Evolutionary conservation across 2,113 vertebrate genomes (phyloP).

Genomic region (Hystrix brachyura): DNA sequence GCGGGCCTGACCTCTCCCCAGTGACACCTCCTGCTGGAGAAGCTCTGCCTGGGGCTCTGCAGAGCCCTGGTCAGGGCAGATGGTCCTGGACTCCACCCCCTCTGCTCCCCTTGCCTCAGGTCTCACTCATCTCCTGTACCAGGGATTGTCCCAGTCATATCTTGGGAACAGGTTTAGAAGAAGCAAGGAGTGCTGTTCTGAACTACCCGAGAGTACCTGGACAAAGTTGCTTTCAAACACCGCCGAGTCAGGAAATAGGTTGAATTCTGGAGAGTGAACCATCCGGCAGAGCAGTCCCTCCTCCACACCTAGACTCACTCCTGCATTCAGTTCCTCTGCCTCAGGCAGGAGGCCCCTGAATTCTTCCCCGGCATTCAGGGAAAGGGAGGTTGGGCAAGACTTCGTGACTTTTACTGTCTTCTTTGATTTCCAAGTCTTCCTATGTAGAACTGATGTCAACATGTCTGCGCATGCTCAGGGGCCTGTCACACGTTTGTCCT

Average conservation of each 20-base stretch:
- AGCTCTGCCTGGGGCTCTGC: background rate
- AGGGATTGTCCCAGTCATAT: background rate
- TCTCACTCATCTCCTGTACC: background rate
- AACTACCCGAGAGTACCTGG: conserved; percentile 77
- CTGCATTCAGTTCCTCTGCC: conserved; percentile 68
- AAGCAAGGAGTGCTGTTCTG: background rate
- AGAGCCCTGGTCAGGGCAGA: background rate
- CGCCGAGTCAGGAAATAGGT: conserved; percentile 84
- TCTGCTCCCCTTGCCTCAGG: background rate
- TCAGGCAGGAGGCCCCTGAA: conserved; percentile 77
- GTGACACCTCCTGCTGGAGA: background rate
- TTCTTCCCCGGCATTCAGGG: conserved; percentile 75
- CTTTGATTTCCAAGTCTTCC: conserved; percentile 73
- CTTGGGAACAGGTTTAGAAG: conserved; percentile 7
- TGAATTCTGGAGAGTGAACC: conserved; percentile 84
- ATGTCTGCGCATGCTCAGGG: conserved; percentile 78
- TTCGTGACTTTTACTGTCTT: conserved; percentile 74
- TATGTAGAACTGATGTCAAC: conserved; percentile 76
- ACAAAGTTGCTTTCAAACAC: conserved; percentile 88
- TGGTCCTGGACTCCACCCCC: background rate
- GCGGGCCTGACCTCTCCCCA: background rate
- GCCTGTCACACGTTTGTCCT: conserved; percentile 71
- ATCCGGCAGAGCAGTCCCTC: conserved; percentile 83
- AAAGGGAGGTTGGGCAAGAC: conserved; percentile 73
- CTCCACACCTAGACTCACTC: conserved; percentile 80